Conservation (phyloP, 2,888 invertebrate species). For the Trypoxylon attenuatum region DNA sequence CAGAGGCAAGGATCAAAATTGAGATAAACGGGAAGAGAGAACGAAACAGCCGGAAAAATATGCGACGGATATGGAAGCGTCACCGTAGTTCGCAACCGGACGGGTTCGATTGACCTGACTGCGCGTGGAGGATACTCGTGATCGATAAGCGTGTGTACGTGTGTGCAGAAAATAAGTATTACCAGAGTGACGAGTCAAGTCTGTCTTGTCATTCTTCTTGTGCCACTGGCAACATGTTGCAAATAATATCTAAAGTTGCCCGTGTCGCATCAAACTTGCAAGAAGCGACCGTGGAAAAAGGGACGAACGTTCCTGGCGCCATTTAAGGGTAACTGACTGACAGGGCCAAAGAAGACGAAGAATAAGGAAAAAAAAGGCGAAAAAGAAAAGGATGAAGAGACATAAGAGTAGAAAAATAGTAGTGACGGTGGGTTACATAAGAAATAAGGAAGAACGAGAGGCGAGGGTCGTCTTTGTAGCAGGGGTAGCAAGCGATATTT, state of each 20-base stretch:
- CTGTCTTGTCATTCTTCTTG: too few species aligned
- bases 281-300: not conserved
- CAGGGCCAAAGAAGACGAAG: not conserved
- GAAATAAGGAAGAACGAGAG: not conserved
- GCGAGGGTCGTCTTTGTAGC: constrained; percentile 35
- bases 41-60: constrained; percentile 25
- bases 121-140: not conserved
- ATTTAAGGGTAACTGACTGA: too few species aligned
- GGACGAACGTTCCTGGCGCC: too few species aligned
- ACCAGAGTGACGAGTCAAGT: too few species aligned
- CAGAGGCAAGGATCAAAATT: constrained; percentile 14
- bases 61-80: constrained; percentile 41
- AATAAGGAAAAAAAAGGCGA: not conserved
- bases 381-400: not conserved
- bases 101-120: not conserved
- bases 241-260: too few species aligned
- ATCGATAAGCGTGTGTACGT: not conserved
- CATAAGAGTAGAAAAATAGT: too few species aligned
- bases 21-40: constrained; percentile 44
- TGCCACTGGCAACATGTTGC: too few species aligned
- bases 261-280: too few species aligned
- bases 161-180: too few species aligned
- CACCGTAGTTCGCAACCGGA: not conserved
- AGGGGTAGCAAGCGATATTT: constrained; percentile 46
- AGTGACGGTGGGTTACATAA: constrained; percentile 7